Base-by-base conservation (phyloP, 2,113 vertebrate genomes). In the Notiomystis cincta region DNA sequence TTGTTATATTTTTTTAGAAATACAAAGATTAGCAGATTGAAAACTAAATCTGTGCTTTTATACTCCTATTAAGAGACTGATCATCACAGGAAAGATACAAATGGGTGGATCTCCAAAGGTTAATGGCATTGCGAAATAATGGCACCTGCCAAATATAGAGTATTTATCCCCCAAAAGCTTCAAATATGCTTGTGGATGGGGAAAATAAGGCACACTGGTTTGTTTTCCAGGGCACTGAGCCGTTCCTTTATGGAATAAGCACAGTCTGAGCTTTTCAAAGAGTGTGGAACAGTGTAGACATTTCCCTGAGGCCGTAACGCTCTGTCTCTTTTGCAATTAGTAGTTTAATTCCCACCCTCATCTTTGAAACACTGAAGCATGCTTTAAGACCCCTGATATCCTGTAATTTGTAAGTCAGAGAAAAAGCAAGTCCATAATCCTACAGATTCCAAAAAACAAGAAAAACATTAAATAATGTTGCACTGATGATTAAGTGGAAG, bases 251-350 rank as follows among this genome's bases (percentile, higher is more conserved):
- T 9, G 37, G 25, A 76, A 15, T 4, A 13, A 88, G 20, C 35
- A 76, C 22, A n/a, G 11, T 13, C 11, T 69, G n/a, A 57, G 25
- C 27, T 61, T 90, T 90, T 76, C 56, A 66, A 89, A 64, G 16
- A 44, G 3, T 48, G 18, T 31, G 0, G 0, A n/a, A 21, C 21
- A 50, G 11, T 1, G 2, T 2, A 87, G 47, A 30, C 4, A 18
- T 62, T 82, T 73, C 28, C 42, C 50, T 42, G 64, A 65, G 16
- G 24, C n/a, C 0, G 0, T 53, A 57, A 72, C 0, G 0, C 31
- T 82, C 31, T 48, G 20, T 47, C 13, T 58, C 33, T 25, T n/a
- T 76, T 71, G 47, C 56, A 90, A 45, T 66, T 5, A 3, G 28
- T 45, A 70, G 5, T 66, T 77, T 53, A 45, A 57, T 45, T 61